Evolutionary conservation across 2,797 vertebrate species (phyloP), one percentile per base, ranked within the genome.

Genomic region (Netta rufina): DNA sequence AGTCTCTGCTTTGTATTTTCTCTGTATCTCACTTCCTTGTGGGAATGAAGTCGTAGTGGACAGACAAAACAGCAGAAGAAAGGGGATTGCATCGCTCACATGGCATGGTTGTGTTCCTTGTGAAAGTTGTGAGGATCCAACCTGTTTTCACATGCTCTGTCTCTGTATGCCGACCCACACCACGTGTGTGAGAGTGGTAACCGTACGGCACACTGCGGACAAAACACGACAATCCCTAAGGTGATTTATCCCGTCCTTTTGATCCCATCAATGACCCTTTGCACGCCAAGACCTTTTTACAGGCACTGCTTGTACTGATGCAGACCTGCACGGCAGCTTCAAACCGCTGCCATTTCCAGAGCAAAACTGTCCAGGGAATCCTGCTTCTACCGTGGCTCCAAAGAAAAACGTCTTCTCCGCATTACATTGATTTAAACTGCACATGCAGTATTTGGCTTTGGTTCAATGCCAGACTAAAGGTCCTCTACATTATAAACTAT

Each of bases 401-500:
- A 45, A 38, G 77, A 32, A 56, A 88, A 93, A 41, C 2, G 6
- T 83, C 77, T 73, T 57, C 67, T 49, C 65, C 10, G 20, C 54
- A 32, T 72, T 74, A n/a, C 15, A 4, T 20, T 70, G 87, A 45
- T 91, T 65, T 93, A 77, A 87, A 57, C 65, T 86, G 81, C 84
- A 80, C 72, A 36, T 17, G 65, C 33, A 74, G 49, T 14, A 6
- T 77, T 89, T 94, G 78, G 72, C 78, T 89, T 74, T 51, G 43
- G 33, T 90, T 95, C 61, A 71, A 6, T 69, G 84, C 78, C 58
- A 77, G 87, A 74, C 81, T 80, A 93, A 94, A 93, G 81, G 89
- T 91, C 65, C 81, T 84, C 75, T 25, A 22, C 38, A 8, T 94
- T 83, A 71, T 82, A 92, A 94, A 95, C 84, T 49, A 74, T 24